Percentiles rank a stretch among this genome's conserved stretches.
Evolutionary conservation across 2,113 vertebrate genomes (phyloP).

Genomic region (Phyllostomus discolor): DNA sequence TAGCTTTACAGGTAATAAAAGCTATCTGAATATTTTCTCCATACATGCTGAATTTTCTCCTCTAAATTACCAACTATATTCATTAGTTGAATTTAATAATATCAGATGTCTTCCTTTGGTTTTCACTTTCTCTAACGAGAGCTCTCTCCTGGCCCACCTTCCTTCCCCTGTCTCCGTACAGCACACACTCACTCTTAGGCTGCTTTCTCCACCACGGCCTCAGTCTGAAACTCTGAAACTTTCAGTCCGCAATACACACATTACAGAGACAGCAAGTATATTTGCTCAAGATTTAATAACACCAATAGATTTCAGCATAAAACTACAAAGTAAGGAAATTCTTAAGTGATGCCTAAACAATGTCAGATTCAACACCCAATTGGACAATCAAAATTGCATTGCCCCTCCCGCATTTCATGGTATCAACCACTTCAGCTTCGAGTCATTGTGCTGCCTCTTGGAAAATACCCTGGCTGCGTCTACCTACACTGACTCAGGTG

Average conservation of each 20-base stretch:
- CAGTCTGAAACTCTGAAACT: neutral
- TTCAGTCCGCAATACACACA: neutral
- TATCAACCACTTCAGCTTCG: neutral
- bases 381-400: neutral
- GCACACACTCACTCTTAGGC: neutral
- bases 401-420: neutral
- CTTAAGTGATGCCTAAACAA: neutral
- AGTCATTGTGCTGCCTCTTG: neutral
- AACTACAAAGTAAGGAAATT: neutral
- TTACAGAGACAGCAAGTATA: neutral
- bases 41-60: neutral
- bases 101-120: neutral
- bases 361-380: neutral
- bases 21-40: neutral
- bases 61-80: neutral
- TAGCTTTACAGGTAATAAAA: neutral
- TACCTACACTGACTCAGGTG: neutral
- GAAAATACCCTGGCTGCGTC: constrained; percentile 14
- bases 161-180: neutral
- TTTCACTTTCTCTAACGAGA: neutral
- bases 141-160: neutral
- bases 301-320: neutral
- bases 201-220: neutral
- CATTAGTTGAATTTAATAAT: neutral
- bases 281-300: neutral